Percentiles rank a stretch among this genome's conserved stretches.
Evolutionary conservation across 1,140 invertebrate species (phyloP).

Genomic region (Eueides isabella): DNA sequence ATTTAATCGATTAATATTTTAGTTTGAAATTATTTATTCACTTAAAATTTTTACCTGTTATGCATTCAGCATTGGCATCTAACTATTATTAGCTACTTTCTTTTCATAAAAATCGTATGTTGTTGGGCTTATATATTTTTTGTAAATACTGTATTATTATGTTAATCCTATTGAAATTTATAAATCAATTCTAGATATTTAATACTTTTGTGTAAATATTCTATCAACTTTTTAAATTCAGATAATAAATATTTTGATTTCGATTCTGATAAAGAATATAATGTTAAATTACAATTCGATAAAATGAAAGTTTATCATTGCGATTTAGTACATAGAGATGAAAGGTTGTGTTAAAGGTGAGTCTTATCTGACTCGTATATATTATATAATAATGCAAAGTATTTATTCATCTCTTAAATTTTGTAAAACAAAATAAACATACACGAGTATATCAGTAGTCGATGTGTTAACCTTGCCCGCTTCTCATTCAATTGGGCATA

Average conservation of each 20-base stretch:
- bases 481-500: constrained; percentile 2
- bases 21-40: neutral
- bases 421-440: neutral
- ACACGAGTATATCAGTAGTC: neutral
- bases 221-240: too few species aligned
- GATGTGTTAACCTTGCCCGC: constrained; percentile 1
- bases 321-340: neutral
- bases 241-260: too few species aligned
- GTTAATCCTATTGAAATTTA: neutral
- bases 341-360: too few species aligned
- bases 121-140: too few species aligned
- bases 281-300: too few species aligned
- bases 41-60: neutral
- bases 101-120: too few species aligned
- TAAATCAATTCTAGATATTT: too few species aligned
- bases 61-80: neutral
- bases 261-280: too few species aligned
- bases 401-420: neutral
- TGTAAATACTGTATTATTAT: neutral
- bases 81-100: too few species aligned
- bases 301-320: too few species aligned
- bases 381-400: neutral
- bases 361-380: neutral
- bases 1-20: neutral
- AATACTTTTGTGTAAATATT: too few species aligned